Conservation (phyloP, 2,113 vertebrate species). For the Phrynosoma blainvillii region DNA sequence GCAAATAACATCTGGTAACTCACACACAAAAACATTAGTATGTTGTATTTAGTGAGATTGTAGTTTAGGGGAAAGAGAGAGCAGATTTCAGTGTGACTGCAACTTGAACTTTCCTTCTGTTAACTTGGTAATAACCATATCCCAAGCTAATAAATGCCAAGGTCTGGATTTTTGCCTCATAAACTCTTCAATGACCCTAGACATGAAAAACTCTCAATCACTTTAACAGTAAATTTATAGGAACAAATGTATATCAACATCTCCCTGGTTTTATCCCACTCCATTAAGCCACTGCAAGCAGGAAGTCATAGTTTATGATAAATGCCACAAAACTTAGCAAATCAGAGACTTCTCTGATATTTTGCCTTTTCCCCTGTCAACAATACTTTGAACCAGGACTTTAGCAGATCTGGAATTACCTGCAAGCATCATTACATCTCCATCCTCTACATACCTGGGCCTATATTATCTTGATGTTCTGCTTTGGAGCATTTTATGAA, state of each 20-base stretch:
- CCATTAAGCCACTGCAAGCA: constrained; percentile 24
- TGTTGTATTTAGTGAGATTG: neutral
- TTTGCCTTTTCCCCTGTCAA: neutral
- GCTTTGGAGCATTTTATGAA: neutral
- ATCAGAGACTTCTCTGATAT: neutral
- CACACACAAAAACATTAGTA: neutral
- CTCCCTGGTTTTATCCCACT: constrained; percentile 11
- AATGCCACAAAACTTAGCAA: neutral
- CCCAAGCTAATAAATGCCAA: constrained; percentile 30
- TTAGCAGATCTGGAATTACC: neutral
- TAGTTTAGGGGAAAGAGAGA: too few relatives aligned
- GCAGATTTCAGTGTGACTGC: neutral
- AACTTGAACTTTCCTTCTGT: constrained; percentile 8
- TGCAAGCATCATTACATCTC: neutral
- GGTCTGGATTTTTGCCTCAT: constrained; percentile 29
- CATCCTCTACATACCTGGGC: neutral
- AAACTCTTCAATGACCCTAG: constrained; percentile 28
- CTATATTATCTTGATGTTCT: neutral
- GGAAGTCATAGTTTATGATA: constrained; percentile 13
- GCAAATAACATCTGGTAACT: neutral
- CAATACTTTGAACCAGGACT: neutral
- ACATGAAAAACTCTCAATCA: constrained; percentile 25
- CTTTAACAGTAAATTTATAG: constrained; percentile 25
- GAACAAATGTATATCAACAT: constrained; percentile 28
- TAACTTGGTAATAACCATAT: constrained; percentile 5